A percentile compares a stretch with the other conserved stretches of the same genome.
phyloP scores from a whole-genome alignment of 2,113 vertebrate species.

The Chrysochloris asiatica region DNA sequence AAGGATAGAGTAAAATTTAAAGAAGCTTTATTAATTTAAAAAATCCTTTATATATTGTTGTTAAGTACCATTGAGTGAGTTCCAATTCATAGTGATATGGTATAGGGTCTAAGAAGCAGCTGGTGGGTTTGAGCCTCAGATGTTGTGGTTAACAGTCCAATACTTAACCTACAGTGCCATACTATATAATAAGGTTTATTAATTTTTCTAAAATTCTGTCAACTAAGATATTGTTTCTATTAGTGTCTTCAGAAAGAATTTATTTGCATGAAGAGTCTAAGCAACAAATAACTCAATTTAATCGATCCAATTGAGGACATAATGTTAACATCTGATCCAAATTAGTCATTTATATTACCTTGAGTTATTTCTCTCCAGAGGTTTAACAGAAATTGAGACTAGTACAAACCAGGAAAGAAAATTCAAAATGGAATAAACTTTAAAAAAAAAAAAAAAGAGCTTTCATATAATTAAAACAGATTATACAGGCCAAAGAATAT shows the following conservation, averaged over 20 bases:
- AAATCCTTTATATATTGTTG: too few species aligned
- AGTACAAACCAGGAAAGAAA: neutral
- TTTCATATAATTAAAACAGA: neutral
- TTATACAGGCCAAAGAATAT: neutral
- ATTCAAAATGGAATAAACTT: neutral
- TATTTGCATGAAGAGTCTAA: neutral
- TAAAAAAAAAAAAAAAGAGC: constrained; percentile 37
- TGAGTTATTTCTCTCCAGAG: neutral
- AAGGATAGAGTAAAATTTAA: too few species aligned
- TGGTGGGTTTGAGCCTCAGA: too few species aligned
- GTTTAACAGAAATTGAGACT: neutral
- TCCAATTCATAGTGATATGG: too few species aligned
- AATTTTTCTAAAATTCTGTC: neutral
- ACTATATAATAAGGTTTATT: too few species aligned
- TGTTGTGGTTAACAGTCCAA: too few species aligned
- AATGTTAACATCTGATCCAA: neutral
- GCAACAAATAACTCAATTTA: neutral
- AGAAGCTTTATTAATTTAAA: too few species aligned
- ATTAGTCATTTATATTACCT: neutral
- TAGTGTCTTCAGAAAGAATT: neutral
- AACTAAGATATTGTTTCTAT: neutral
- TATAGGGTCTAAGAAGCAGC: too few species aligned
- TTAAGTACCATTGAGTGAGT: too few species aligned
- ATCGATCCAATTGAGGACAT: neutral
- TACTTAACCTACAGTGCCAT: too few species aligned